Conservation (phyloP, 2,888 invertebrate species). For the Phorcus lineatus region DNA sequence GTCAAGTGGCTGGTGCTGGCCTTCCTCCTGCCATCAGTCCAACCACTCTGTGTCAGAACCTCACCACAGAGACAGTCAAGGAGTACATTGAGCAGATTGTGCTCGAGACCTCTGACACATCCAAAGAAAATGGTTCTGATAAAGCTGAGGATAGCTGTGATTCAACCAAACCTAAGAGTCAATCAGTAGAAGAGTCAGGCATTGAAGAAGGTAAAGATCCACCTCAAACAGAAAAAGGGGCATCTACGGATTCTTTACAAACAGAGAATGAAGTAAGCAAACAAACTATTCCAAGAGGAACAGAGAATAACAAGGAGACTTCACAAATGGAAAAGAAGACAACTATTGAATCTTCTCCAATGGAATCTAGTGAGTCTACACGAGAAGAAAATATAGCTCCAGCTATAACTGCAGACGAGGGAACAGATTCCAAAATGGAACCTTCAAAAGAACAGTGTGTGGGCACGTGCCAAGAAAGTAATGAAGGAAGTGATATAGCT, state of each 20-base stretch:
- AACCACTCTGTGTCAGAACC: constrained; percentile 39
- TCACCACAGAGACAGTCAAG: constrained; percentile 42
- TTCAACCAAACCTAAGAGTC: too few species aligned
- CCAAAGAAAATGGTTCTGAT: too few species aligned
- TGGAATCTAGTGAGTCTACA: background rate
- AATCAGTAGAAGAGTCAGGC: too few species aligned
- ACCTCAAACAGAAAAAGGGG: too few species aligned
- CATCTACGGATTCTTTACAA: too few species aligned
- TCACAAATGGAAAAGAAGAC: too few species aligned
- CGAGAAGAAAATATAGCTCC: background rate
- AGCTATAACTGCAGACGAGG: background rate
- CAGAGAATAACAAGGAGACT: too few species aligned
- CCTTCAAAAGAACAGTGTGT: background rate
- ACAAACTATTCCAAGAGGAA: too few species aligned
- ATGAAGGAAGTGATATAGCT: background rate
- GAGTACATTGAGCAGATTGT: constrained; percentile 41
- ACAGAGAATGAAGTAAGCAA: background rate
- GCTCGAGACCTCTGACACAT: background rate
- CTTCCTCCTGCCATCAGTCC: constrained; percentile 33
- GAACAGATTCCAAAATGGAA: background rate
- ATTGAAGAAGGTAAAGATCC: too few species aligned
- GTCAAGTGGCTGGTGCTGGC: constrained; percentile 36
- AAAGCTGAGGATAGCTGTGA: too few species aligned
- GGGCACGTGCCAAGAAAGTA: background rate
- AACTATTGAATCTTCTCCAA: background rate